Evolutionary conservation across 2,888 invertebrate species (phyloP).

Genomic region (Trissolcus brochymenae): DNA sequence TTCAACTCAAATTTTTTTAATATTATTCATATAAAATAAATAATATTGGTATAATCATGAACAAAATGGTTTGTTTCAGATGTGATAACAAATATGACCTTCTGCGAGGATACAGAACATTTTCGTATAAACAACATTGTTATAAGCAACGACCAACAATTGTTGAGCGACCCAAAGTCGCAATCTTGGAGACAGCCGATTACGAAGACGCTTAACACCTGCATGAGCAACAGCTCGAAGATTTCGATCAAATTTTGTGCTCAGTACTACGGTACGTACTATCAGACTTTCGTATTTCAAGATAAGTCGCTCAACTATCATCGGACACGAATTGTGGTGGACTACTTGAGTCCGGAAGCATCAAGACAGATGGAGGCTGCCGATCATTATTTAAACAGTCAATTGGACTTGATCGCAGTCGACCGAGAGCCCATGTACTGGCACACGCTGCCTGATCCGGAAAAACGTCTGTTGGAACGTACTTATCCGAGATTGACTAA

Average conservation of each 20-base stretch:
- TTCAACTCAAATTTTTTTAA: too few relatives aligned
- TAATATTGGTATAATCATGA: too few relatives aligned
- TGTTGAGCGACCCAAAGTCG: constrained; percentile 21
- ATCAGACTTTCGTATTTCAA: constrained; percentile 37
- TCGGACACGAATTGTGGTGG: constrained; percentile 32
- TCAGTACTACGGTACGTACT: constrained; percentile 29
- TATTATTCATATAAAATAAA: too few relatives aligned
- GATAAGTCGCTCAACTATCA: constrained; percentile 27
- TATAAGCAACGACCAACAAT: too few relatives aligned
- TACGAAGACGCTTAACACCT: not conserved
- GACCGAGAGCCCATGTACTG: constrained; percentile 31
- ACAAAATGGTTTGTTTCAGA: too few relatives aligned
- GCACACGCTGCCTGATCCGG: constrained; percentile 35
- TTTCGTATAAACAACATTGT: too few relatives aligned
- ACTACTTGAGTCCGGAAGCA: constrained; percentile 33
- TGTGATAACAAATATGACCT: constrained; percentile 19
- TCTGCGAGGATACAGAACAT: constrained; percentile 23
- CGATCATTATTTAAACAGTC: constrained; percentile 28
- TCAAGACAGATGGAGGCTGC: constrained; percentile 36
- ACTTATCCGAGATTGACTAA: constrained; percentile 32
- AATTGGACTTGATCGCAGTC: constrained; percentile 30
- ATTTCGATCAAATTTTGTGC: constrained; percentile 25
- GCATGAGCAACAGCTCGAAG: not conserved
- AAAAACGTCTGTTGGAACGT: constrained; percentile 35
- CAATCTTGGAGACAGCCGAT: constrained; percentile 21